Percentiles rank a stretch among this genome's conserved stretches.
phyloP scores from a whole-genome alignment of 1,140 invertebrate species.

The Heliconius eleuchia region DNA sequence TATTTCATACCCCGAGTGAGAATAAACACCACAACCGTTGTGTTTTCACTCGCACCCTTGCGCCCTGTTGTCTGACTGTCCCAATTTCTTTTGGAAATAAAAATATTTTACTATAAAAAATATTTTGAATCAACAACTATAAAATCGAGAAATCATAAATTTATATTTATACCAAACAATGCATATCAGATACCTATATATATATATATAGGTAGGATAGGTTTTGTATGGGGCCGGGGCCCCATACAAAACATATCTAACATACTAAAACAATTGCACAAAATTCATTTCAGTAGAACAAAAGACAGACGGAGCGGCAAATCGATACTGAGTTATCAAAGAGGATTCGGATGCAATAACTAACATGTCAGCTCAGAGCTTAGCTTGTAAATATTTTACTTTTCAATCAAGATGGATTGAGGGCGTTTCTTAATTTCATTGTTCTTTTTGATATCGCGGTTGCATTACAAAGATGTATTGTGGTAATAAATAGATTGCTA shows the following conservation, averaged over 20 bases:
- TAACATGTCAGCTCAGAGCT: conserved; percentile 28
- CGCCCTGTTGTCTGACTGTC: too few relatives aligned
- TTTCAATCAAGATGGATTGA: conserved; percentile 30
- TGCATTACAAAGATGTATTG: conserved; percentile 2
- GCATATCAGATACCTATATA: too few relatives aligned
- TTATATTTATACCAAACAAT: too few relatives aligned
- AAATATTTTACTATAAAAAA: too few relatives aligned
- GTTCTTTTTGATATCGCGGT: neutral
- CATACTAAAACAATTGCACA: conserved; percentile 1
- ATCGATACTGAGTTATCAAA: conserved; percentile 36
- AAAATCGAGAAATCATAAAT: too few relatives aligned
- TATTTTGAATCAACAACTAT: too few relatives aligned
- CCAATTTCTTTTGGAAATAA: too few relatives aligned
- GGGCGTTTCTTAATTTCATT: neutral
- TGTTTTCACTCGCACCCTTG: too few relatives aligned
- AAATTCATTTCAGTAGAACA: conserved; percentile 30
- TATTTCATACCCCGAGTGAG: too few relatives aligned
- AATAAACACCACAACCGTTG: too few relatives aligned
- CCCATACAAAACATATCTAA: neutral
- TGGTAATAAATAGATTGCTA: neutral
- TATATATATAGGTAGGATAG: neutral
- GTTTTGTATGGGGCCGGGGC: too few relatives aligned
- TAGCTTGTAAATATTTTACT: conserved; percentile 32
- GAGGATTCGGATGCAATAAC: conserved; percentile 38
- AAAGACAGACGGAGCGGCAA: conserved; percentile 26